phyloP scores from a whole-genome alignment of 2,113 vertebrate genomes.

The Corythornis vintsioides region DNA sequence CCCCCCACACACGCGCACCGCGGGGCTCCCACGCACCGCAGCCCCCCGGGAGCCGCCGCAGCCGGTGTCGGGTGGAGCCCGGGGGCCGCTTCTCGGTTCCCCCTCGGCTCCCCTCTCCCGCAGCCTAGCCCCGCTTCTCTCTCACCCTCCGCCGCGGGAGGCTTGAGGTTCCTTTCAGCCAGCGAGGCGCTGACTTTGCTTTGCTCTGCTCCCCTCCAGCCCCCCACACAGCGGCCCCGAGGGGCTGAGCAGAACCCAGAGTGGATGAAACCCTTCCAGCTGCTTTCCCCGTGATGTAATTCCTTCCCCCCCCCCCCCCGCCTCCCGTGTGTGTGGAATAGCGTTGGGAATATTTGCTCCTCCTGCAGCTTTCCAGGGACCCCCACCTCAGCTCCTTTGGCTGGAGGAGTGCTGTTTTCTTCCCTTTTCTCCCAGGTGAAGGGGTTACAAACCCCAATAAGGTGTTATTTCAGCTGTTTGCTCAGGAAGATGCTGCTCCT shows the following conservation, averaged over 20 bases:
- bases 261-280: neutral
- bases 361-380: neutral
- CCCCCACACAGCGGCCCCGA: too few relatives aligned
- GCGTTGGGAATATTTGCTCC: neutral
- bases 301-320: accelerated
- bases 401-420: neutral
- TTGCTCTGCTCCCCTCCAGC: neutral
- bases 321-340: neutral
- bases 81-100: neutral
- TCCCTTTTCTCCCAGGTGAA: neutral
- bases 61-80: neutral
- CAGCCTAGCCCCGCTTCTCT: neutral
- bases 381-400: neutral
- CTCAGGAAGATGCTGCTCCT: neutral
- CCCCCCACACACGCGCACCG: neutral
- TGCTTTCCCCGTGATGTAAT: neutral
- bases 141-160: neutral
- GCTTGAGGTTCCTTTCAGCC: neutral
- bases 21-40: neutral
- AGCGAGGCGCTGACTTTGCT: neutral
- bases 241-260: neutral
- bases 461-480: neutral
- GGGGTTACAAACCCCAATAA: neutral
- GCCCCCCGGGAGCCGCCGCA: neutral
- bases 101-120: neutral